Base-by-base conservation (phyloP, 2,888 invertebrate species). In the Julus scandinavius region DNA sequence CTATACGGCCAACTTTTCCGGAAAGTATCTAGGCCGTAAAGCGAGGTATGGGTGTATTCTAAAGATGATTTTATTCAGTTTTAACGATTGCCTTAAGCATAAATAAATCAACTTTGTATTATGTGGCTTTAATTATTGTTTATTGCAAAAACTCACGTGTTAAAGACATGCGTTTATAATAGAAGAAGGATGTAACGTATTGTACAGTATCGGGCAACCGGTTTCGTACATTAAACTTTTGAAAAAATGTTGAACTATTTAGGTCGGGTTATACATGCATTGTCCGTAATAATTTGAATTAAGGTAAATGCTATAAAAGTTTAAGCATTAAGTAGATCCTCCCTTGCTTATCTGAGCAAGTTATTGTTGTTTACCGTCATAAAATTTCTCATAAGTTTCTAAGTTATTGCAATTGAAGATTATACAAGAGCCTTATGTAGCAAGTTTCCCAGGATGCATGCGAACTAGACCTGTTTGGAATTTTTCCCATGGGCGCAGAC, bases 401-500 rank as follows among this genome's bases (percentile, higher is more conserved):
- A 63, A n/a, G 63, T 63, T 63, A 63, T 63, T 4, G 20, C 63
- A 63, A 63, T 63, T 63, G n/a, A 63, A 63, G 63, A 63, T 20
- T n/a, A 63, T 63, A 63, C 63, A 63, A n/a, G 63, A n/a, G n/a
- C n/a, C 63, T 63, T 63, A 20, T 15, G 15, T 45, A 54, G 6
- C 11, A 54, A 54, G 54, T 54, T 6, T 54, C 54, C 54, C 54
- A 54, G 3, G 54, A 54, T 54, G 54, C 54, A n/a, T 63, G 20
- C 20, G 20, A n/a, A 63, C 63, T 20, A 63, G n/a, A 20, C 63
- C n/a, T 20, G 20, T 63, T n/a, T 20, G 63, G 63, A 63, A 63
- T 63, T 63, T 63, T 63, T 63, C 63, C 63, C 63, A 63, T 63
- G 63, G 63, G 63, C 63, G 4, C n/a, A 63, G 63, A 63, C 63